These are phyloP conservation scores for Motacilla alba DNA, from an alignment of 2,113 vertebrate species.

Conservation along the genomic window DNA sequence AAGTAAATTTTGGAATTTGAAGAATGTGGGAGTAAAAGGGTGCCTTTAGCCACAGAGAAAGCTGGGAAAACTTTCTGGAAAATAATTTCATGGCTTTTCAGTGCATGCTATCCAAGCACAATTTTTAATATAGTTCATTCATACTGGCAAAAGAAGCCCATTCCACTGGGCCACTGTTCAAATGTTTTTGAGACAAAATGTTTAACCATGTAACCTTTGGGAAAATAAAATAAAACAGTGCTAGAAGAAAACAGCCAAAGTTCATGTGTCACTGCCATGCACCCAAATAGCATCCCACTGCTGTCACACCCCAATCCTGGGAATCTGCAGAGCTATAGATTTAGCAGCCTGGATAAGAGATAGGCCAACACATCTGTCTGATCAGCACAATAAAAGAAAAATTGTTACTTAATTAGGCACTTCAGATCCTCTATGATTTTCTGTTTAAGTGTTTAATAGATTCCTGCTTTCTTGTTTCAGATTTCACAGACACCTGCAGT, in stretches of 20 bases:
- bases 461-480: background rate
- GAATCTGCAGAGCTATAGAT: background rate
- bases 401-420: background rate
- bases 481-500: background rate
- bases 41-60: background rate
- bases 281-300: background rate
- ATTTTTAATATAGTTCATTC: background rate
- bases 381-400: background rate
- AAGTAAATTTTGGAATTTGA: background rate
- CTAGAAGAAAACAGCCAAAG: background rate
- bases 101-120: background rate
- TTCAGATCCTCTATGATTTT: background rate
- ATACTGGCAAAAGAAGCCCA: background rate
- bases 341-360: background rate
- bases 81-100: background rate
- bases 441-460: background rate
- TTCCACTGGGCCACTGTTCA: background rate
- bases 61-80: background rate
- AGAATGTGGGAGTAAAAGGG: background rate
- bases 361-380: background rate
- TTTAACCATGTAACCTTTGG: background rate
- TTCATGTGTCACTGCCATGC: accelerated
- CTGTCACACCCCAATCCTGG: background rate
- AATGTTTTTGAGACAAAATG: background rate
- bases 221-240: background rate